Percentiles rank a stretch among this genome's conserved stretches.
These are phyloP conservation scores for Seriola dumerili DNA, from an alignment of 2,113 vertebrate genomes.

Conservation along the genomic window DNA sequence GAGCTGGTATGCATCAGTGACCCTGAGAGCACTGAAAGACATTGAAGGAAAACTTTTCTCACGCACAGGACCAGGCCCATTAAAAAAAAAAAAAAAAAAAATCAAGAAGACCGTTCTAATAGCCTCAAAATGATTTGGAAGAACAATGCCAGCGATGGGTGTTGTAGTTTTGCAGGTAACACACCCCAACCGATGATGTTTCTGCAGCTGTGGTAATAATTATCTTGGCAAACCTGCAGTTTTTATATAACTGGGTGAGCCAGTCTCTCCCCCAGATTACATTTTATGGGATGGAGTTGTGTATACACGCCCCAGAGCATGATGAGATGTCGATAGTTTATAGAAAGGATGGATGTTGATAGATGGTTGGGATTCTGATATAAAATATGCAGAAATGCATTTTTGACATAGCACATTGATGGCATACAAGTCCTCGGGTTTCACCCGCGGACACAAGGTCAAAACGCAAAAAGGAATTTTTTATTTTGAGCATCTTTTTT, in stretches of 20 bases:
- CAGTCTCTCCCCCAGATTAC: neutral
- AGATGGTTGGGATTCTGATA: neutral
- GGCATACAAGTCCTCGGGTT: no score
- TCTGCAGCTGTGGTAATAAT: neutral
- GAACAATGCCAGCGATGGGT: neutral
- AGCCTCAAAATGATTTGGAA: neutral
- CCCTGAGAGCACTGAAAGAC: constrained; percentile 8
- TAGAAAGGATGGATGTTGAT: neutral
- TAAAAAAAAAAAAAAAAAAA: neutral
- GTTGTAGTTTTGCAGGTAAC: neutral
- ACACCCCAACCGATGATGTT: neutral
- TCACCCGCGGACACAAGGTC: neutral
- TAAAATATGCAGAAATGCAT: neutral
- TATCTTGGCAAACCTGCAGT: neutral
- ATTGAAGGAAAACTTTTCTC: constrained; percentile 9
- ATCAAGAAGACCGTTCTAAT: neutral
- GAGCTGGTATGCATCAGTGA: constrained; percentile 16
- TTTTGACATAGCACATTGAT: neutral
- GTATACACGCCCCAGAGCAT: neutral
- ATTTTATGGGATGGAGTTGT: neutral
- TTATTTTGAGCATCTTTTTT: neutral
- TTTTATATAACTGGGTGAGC: neutral
- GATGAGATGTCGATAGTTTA: neutral
- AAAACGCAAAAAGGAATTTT: neutral
- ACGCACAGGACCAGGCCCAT: neutral